Evolutionary conservation across 2,888 invertebrate genomes (phyloP).

Genomic region (Heteromyza rotundicornis): DNA sequence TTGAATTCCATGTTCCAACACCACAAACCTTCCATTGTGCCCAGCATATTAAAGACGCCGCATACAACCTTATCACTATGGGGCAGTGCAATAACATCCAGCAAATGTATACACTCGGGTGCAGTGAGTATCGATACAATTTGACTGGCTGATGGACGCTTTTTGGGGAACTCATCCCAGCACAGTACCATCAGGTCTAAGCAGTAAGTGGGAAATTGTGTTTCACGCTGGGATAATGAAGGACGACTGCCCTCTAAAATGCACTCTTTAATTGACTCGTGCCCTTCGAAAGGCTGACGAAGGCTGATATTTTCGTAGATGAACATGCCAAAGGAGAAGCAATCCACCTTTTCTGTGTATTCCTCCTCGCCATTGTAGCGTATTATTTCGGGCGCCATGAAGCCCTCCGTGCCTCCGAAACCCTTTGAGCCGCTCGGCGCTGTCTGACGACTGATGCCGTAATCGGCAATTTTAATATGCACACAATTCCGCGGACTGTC

Average conservation of each 20-base stretch:
- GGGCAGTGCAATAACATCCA: conserved; percentile 78
- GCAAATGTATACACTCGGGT: conserved; percentile 90
- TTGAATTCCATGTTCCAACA: too few relatives aligned
- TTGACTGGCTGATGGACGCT: conserved; percentile 92
- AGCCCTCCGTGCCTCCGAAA: conserved; percentile 98
- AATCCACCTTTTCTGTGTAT: conserved; percentile 98
- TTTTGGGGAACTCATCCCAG: conserved; percentile 86
- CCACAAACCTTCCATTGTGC: conserved; percentile 62
- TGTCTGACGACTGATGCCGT: conserved; percentile 89
- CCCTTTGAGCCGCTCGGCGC: conserved; percentile 93
- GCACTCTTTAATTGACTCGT: conserved; percentile 96
- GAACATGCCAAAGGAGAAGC: conserved; percentile 99
- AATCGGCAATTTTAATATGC: conserved; percentile 95
- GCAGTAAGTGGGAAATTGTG: conserved; percentile 84
- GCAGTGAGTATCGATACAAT: conserved; percentile 90
- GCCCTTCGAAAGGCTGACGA: conserved; percentile 93
- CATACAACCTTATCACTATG: conserved; percentile 72
- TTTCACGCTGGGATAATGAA: conserved; percentile 81
- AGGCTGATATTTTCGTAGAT: conserved; percentile 93
- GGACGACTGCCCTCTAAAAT: conserved; percentile 95
- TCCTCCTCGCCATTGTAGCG: conserved; percentile 98
- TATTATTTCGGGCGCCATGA: conserved; percentile 99
- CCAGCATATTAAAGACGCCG: conserved; percentile 62
- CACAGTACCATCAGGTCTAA: conserved; percentile 95
- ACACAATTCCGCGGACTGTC: conserved; percentile 73